phyloP scores from a whole-genome alignment of 2,888 invertebrate species.

The Lepetodrilus schrolli region DNA sequence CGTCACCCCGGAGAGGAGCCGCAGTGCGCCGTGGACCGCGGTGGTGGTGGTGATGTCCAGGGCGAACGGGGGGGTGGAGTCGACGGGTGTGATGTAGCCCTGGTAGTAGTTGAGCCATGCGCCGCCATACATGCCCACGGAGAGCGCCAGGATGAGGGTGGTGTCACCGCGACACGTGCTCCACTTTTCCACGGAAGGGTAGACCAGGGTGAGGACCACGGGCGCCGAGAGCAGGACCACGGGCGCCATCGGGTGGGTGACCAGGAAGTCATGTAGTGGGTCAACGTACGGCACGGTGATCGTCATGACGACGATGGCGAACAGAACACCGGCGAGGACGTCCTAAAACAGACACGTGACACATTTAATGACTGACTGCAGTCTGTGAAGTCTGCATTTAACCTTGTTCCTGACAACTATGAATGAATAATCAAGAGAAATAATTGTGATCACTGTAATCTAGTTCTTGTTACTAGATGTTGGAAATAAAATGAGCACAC shows the following conservation, averaged over 20 bases:
- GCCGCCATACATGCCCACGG: conserved; percentile 83
- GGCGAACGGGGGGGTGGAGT: conserved; percentile 81
- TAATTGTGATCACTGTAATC: too few relatives aligned
- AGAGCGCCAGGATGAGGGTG: conserved; percentile 84
- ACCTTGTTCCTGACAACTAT: too few relatives aligned
- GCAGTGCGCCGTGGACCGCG: conserved; percentile 51
- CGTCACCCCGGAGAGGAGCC: conserved; percentile 85
- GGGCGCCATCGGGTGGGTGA: conserved; percentile 82
- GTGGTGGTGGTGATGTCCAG: conserved; percentile 87
- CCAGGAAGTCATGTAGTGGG: conserved; percentile 82
- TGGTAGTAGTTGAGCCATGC: conserved; percentile 89
- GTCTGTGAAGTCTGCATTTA: too few relatives aligned
- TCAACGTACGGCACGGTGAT: conserved; percentile 86
- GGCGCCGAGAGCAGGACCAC: conserved; percentile 79
- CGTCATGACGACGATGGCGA: conserved; percentile 83
- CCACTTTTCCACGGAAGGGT: conserved; percentile 90
- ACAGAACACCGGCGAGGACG: conserved; percentile 84
- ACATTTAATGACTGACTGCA: too few relatives aligned
- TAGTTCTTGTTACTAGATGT: too few relatives aligned
- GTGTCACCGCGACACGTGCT: conserved; percentile 94
- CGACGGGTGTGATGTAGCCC: conserved; percentile 78
- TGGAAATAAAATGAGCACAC: too few relatives aligned
- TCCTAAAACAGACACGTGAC: conserved; percentile 81
- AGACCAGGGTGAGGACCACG: conserved; percentile 83
- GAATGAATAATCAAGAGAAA: too few relatives aligned